Percentiles rank a stretch among this genome's conserved stretches.
These are phyloP conservation scores for Mus spretus DNA, from an alignment of 2,797 vertebrate genomes.

Conservation along the genomic window DNA sequence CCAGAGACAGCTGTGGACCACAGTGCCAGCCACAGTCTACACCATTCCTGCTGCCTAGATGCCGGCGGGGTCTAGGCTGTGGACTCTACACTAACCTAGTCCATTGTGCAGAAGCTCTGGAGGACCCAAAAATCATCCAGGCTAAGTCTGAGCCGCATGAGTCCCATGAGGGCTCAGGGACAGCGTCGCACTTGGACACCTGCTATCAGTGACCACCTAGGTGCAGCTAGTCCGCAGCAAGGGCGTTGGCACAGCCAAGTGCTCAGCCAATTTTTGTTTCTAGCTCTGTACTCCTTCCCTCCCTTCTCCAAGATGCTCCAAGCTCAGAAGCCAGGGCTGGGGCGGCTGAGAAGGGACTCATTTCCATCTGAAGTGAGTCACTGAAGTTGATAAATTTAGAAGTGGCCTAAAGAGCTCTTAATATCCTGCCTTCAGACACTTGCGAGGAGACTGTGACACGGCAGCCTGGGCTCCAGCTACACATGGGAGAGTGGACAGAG, in stretches of 20 bases:
- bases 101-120: background rate
- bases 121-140: background rate
- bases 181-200: background rate
- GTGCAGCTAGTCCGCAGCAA: background rate
- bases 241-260: background rate
- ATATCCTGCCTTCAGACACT: constrained; percentile 71
- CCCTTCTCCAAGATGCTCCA: constrained; percentile 48
- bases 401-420: constrained; percentile 81
- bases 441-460: constrained; percentile 5
- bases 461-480: background rate
- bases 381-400: constrained; percentile 75
- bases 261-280: constrained; percentile 44
- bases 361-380: constrained; percentile 79
- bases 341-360: constrained; percentile 52
- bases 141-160: background rate
- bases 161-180: background rate
- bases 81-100: background rate
- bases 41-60: background rate
- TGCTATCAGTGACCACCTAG: background rate
- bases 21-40: background rate
- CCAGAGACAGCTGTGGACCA: background rate
- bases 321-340: constrained; percentile 68
- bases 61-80: background rate
- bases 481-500: background rate
- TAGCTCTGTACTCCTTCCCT: constrained; percentile 50